Base-by-base conservation (phyloP, 2,888 invertebrate genomes). In the Eupithecia abbreviata region DNA sequence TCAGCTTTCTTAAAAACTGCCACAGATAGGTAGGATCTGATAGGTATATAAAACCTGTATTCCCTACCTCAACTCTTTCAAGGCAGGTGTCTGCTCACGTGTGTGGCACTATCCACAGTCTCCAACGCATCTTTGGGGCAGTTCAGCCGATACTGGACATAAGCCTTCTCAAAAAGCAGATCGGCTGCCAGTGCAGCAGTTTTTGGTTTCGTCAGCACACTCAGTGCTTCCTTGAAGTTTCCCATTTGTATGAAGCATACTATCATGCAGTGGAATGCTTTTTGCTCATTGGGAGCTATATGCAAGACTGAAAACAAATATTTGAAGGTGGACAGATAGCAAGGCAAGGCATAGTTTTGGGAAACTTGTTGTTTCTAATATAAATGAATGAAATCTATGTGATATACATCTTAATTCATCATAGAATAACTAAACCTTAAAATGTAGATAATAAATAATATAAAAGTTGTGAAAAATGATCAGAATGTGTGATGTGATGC, bases 111-210 rank as follows among this genome's bases (percentile, higher is more conserved):
- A 77, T 97, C 96, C 55, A 99, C 96, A 0, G 97, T 97, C 85
- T 97, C 96, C 74, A 98, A 90, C 0, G 99, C 98, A 85, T 98
- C 98, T 73, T 96, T 96, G 2, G 98, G 97, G 85, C 97, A 96
- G 91, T 99, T 99, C 73, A 98, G 95, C 18, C 99, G 97, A 91
- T 99, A 99, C 86, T 98, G 97, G 84, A 98, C 97, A 86, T 99
- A 99, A 0, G 99, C 98, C 90, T 98, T 98, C 91, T 99, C 99
- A 94, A 99, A 99, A 71, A 96, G 93, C 82, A 98, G 90, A 79
- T 92, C 90, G 0, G 90, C 85, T 0, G 93, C 90, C 74, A 94
- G 83, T 0, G 90, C 84, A 51, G 92, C 92, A 93, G 94, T 93
- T 82, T 94, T 95, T 41, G 91, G 80, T 78, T 93, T 92, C 30